Base-by-base conservation (phyloP, 2,888 invertebrate genomes). In the Epinotia demarniana region DNA sequence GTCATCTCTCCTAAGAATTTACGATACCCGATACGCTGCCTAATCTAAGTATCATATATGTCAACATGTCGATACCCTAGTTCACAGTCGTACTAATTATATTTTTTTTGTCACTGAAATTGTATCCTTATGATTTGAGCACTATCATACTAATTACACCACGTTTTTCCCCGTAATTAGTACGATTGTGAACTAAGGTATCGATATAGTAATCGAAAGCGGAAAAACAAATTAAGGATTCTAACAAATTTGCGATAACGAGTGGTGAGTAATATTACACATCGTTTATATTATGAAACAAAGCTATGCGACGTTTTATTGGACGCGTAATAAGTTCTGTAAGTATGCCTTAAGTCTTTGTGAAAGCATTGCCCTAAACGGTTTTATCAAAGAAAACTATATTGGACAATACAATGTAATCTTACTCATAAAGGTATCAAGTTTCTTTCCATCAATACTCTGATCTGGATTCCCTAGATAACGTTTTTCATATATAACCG, bases 381-480 rank as follows among this genome's bases (percentile, higher is more conserved):
- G 33, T 61, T 27, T 46, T 72, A 43, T 64, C 64, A 3, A 6
- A 27, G 72, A 71, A 66, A 75, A 66, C 16, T 66, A 39, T 64
- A 64, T 58, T 64, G 23, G 39, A 49, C 53, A 71, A 60, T 75
- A 75, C 66, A 69, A 18, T 33, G 16, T 73, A 61, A 75, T 70
- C 70, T 66, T 33, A 33, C 23, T 39, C 55, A 71, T 72, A 73
- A 64, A 68, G 12, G 33, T 68, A 74, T 69, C 57, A 69, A 39
- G 64, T 70, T 70, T 66, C 39, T 53, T 70, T 53, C 49, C 70
- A 27, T 53, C 67, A 27, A 73, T 67, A 60, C 64, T 18, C n/a
- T 64, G 63, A 69, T 69, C 70, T 64, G 13, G 64, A 60, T 71
- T 75, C 64, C 64, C 39, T 23, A 70, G 75, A 75, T 75, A 75